phyloP scores from a whole-genome alignment of 2,888 invertebrate genomes.

The Patella pellucida region DNA sequence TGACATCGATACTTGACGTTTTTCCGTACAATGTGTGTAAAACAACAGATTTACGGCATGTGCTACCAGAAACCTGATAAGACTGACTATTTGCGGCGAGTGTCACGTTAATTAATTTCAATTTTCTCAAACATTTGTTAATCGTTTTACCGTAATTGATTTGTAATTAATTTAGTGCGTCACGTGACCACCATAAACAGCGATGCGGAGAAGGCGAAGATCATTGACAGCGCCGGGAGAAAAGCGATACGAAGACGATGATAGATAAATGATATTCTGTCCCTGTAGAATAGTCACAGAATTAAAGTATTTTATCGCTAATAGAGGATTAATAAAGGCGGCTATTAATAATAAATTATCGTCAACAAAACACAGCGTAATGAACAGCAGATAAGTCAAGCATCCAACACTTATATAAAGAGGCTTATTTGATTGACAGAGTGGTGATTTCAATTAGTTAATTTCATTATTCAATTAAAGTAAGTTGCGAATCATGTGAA shows the following conservation, averaged over 20 bases:
- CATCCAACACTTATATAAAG: too few relatives aligned
- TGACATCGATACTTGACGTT: neutral
- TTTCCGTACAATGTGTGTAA: neutral
- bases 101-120: conserved; percentile 9
- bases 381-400: too few relatives aligned
- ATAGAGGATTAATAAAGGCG: neutral
- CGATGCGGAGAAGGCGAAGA: neutral
- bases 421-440: too few relatives aligned
- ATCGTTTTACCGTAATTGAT: conserved; percentile 7
- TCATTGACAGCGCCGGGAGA: neutral
- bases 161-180: conserved; percentile 4
- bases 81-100: neutral
- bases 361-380: too few relatives aligned
- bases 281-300: neutral
- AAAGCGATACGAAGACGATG: neutral
- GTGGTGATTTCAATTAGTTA: too few relatives aligned
- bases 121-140: conserved; percentile 6
- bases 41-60: conserved; percentile 9
- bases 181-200: conserved; percentile 2
- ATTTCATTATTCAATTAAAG: too few relatives aligned
- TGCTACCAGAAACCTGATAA: neutral
- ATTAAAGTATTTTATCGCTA: neutral
- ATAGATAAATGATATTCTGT: neutral
- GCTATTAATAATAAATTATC: conserved; percentile 9
- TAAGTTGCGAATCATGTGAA: too few relatives aligned